These are phyloP conservation scores for Casuarius casuarius DNA, from an alignment of 2,113 vertebrate species.

Conservation along the genomic window DNA sequence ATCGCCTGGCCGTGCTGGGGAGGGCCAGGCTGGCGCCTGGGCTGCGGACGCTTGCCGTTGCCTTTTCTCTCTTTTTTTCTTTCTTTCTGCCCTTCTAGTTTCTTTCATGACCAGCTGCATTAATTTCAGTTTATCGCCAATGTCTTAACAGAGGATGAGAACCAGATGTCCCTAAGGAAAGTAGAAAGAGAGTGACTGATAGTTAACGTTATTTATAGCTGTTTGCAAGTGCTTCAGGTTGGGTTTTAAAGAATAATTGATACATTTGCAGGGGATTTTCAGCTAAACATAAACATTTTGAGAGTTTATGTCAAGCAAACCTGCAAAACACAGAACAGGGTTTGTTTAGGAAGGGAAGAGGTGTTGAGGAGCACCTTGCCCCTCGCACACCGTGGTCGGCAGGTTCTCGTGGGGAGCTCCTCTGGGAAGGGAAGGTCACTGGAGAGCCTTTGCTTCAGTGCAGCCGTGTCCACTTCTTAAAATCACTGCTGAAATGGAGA, in stretches of 20 bases:
- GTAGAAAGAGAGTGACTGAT: background rate
- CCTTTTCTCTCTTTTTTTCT: background rate
- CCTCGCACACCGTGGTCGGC: too few species aligned
- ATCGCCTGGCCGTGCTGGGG: constrained; percentile 47
- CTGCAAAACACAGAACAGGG: background rate
- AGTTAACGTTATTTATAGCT: background rate
- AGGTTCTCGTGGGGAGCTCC: too few species aligned
- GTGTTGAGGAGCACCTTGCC: background rate
- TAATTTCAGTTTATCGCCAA: too few species aligned
- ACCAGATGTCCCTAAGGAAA: background rate
- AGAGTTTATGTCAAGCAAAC: background rate
- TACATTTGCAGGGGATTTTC: background rate
- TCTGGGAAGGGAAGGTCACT: too few species aligned
- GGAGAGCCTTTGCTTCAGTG: too few species aligned
- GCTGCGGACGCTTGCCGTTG: background rate
- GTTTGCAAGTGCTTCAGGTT: background rate
- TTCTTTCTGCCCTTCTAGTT: too few species aligned
- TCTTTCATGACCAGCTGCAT: background rate
- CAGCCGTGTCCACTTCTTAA: too few species aligned
- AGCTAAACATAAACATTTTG: background rate
- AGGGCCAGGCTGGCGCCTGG: background rate
- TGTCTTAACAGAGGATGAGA: too few species aligned
- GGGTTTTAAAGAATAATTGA: background rate
- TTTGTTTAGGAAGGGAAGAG: background rate
- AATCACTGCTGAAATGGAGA: too few species aligned